Conservation (phyloP, 2,888 invertebrate genomes). For the Campoplex capitator region DNA sequence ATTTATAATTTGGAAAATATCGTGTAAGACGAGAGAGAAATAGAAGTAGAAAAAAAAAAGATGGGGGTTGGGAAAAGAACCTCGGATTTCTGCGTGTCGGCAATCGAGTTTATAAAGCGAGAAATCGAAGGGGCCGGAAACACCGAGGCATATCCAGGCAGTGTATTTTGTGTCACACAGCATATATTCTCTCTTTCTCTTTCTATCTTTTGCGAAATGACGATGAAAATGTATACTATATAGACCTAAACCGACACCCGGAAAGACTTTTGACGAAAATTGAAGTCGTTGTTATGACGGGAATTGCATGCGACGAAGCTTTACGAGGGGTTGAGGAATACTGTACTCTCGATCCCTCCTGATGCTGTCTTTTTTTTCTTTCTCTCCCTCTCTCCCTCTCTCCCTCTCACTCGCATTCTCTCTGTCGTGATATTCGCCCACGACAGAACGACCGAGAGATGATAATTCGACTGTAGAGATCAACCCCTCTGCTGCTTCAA, state of each 20-base stretch:
- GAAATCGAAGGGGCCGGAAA: slow-evolving; percentile 82
- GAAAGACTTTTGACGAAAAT: slow-evolving; percentile 84
- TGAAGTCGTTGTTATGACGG: slow-evolving; percentile 84
- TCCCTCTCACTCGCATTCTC: no score
- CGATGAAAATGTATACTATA: slow-evolving; percentile 48
- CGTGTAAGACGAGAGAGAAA: slow-evolving; percentile 64
- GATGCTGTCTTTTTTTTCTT: slow-evolving; percentile 17
- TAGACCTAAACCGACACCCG: slow-evolving; percentile 78
- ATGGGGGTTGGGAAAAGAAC: slow-evolving; percentile 67
- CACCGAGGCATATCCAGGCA: slow-evolving; percentile 44
- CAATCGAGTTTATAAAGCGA: slow-evolving; percentile 84
- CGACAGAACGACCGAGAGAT: slow-evolving; percentile 63
- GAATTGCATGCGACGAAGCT: slow-evolving; percentile 82
- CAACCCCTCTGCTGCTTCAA: slow-evolving; percentile 64
- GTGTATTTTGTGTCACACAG: slow-evolving; percentile 38
- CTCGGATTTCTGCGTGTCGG: slow-evolving; percentile 75
- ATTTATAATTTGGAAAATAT: slow-evolving; percentile 85
- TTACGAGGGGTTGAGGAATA: slow-evolving; percentile 74
- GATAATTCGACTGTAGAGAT: slow-evolving; percentile 67
- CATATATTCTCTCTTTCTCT: slow-evolving; percentile 33
- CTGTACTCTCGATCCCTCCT: slow-evolving; percentile 42
- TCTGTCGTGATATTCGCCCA: slow-evolving; percentile 56
- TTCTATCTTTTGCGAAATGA: slow-evolving; percentile 16
- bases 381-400: background rate
- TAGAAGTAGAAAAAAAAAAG: slow-evolving; percentile 43